Conservation (phyloP, 2,888 invertebrate genomes). For the Callyntrura guangdongensis region DNA sequence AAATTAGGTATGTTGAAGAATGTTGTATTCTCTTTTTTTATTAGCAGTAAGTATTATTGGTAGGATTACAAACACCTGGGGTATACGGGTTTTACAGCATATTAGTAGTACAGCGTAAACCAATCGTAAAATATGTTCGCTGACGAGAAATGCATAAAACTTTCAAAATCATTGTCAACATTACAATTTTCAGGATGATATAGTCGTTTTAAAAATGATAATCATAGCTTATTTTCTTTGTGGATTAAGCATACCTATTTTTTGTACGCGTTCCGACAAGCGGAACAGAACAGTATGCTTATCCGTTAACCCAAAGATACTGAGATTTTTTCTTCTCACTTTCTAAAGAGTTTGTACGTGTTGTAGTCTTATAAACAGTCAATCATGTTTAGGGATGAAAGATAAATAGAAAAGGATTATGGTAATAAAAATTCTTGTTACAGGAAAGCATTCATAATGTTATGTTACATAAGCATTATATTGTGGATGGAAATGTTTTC, state of each 20-base stretch:
- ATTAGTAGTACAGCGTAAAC: slow-evolving; percentile 44
- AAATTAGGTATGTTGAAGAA: slow-evolving; percentile 74
- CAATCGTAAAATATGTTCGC: slow-evolving; percentile 65
- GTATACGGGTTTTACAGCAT: slow-evolving; percentile 7
- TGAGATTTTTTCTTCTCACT: slow-evolving; percentile 60
- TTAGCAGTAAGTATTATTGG: background rate
- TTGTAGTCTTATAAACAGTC: slow-evolving; percentile 40
- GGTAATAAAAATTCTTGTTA: slow-evolving; percentile 68
- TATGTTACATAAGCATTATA: background rate
- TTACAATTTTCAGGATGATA: slow-evolving; percentile 70
- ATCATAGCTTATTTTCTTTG: slow-evolving; percentile 51
- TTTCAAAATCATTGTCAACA: slow-evolving; percentile 52
- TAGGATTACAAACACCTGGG: slow-evolving; percentile 42
- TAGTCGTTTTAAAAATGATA: slow-evolving; percentile 70
- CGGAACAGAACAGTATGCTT: slow-evolving; percentile 44
- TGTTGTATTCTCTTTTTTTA: background rate
- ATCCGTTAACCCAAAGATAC: slow-evolving; percentile 50
- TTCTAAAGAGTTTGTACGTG: background rate
- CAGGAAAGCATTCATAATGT: slow-evolving; percentile 42
- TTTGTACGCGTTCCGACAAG: slow-evolving; percentile 17
- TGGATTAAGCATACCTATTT: background rate
- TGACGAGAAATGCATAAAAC: slow-evolving; percentile 43
- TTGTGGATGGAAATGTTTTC: slow-evolving; percentile 50
- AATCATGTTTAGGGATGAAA: slow-evolving; percentile 68
- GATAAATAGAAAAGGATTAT: slow-evolving; percentile 76